Evolutionary conservation across 2,113 vertebrate genomes (phyloP), one percentile per base, ranked within the genome.

Genomic region (Butorides virescens): DNA sequence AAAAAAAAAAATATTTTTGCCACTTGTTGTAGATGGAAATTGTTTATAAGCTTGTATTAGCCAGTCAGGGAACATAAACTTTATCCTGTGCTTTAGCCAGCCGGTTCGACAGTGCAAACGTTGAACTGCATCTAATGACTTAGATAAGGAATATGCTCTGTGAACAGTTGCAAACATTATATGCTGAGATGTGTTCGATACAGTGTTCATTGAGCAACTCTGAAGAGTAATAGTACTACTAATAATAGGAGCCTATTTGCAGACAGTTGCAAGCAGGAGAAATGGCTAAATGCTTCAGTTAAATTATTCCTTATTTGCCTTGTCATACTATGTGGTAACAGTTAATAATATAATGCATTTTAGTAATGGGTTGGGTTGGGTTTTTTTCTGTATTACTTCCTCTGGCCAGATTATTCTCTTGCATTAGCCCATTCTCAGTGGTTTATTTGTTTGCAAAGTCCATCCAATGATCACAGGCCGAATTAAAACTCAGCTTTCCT

Each of bases 301-400:
- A 95, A 95, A 97, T 97, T 95, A 94, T 79, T 95, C 84, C 89
- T 92, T 94, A 90, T 97, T 94, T 96, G 91, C 91, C 66, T 85
- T 79, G 88, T 95, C 93, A 89, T 94, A 53, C 86, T 88, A 11
- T 82, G 94, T 76, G 86, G 91, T 83, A 95, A 90, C 67, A 91
- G 91, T 96, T 95, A 91, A 91, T 97, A 95, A 91, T 95, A 91
- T 73, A 93, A 95, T 94, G 87, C 68, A 56, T 82, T 97, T 94
- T 94, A 86, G 77, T 94, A 96, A 96, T 95, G 91, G 77, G 50
- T 86, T 86, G 74, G 81, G 75, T 78, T 50, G 63, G 3, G 0
- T 15, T 85, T 93, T 93, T 90, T 87, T 68, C 66, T 91, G 37
- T 46, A 46, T 79, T 94, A 32, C 62, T 96, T 97, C 89, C 84